These are phyloP conservation scores for Halichoeres trimaculatus DNA, from an alignment of 2,113 vertebrate species.

Conservation along the genomic window DNA sequence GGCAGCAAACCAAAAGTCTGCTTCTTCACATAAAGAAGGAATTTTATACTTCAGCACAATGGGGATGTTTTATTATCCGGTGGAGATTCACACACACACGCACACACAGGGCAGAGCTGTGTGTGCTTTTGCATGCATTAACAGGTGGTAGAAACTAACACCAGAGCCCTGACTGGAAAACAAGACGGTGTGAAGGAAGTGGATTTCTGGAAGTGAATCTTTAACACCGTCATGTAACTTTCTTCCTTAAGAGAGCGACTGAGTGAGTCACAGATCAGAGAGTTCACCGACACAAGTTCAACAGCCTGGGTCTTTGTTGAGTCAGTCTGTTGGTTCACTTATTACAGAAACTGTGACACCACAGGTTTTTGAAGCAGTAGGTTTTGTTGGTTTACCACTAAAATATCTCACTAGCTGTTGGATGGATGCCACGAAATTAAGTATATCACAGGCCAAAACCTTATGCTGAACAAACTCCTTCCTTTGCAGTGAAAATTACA, in stretches of 20 bases:
- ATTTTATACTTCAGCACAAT: conserved; percentile 65
- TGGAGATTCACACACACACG: conserved; percentile 43
- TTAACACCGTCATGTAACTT: conserved; percentile 40
- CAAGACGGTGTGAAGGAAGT: conserved; percentile 20
- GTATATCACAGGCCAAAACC: too few species aligned
- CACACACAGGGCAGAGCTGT: background rate
- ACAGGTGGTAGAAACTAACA: conserved; percentile 48
- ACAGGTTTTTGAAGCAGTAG: background rate
- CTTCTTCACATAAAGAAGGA: conserved; percentile 53
- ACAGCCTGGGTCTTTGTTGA: conserved; percentile 4
- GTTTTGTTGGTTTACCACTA: background rate
- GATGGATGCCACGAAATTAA: background rate
- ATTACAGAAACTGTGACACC: background rate
- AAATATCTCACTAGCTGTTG: background rate
- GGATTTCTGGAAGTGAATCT: conserved; percentile 42
- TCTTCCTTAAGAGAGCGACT: background rate
- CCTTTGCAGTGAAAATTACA: too few species aligned
- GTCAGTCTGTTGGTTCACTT: conserved; percentile 1
- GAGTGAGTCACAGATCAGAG: conserved; percentile 34
- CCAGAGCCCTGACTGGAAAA: conserved; percentile 6
- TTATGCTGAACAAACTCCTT: too few species aligned
- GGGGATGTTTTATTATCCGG: conserved; percentile 64
- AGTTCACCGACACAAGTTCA: conserved; percentile 4
- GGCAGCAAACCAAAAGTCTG: conserved; percentile 48
- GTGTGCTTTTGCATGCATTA: conserved; percentile 17